Conservation (phyloP, 2,113 vertebrate genomes). For the Rhizomys pruinosus region DNA sequence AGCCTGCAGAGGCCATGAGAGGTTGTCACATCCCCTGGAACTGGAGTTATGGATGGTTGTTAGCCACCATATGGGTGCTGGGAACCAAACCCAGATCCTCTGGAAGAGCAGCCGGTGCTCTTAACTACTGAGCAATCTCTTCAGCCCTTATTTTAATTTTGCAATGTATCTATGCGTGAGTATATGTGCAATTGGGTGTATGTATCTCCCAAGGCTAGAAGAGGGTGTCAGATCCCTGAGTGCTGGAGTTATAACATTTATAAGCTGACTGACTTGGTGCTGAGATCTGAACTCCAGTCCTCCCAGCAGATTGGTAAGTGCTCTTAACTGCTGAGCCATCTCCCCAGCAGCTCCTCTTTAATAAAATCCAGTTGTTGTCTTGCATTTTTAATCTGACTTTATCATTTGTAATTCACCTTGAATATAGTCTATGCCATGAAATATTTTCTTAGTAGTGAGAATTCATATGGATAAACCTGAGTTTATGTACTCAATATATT, state of each 20-base stretch:
- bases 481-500: conserved; percentile 23
- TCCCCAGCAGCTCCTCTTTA: not conserved
- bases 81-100: too few species aligned
- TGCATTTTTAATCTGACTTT: not conserved
- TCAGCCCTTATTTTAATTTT: too few species aligned
- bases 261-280: not conserved
- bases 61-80: too few species aligned
- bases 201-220: too few species aligned
- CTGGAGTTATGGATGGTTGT: too few species aligned
- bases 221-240: not conserved
- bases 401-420: conserved; percentile 46
- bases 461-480: conserved; percentile 3
- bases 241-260: not conserved
- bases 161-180: not conserved
- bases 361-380: conserved; percentile 9
- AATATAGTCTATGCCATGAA: conserved; percentile 29
- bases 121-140: too few species aligned
- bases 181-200: not conserved
- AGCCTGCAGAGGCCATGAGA: too few species aligned
- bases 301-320: not conserved
- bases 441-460: conserved; percentile 41
- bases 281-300: not conserved
- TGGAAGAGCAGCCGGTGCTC: too few species aligned
- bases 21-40: too few species aligned
- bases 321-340: not conserved